A percentile compares a stretch with the other conserved stretches of the same genome.
These are phyloP conservation scores for Tanytarsus gracilentus DNA, from an alignment of 2,888 invertebrate genomes.

Conservation along the genomic window DNA sequence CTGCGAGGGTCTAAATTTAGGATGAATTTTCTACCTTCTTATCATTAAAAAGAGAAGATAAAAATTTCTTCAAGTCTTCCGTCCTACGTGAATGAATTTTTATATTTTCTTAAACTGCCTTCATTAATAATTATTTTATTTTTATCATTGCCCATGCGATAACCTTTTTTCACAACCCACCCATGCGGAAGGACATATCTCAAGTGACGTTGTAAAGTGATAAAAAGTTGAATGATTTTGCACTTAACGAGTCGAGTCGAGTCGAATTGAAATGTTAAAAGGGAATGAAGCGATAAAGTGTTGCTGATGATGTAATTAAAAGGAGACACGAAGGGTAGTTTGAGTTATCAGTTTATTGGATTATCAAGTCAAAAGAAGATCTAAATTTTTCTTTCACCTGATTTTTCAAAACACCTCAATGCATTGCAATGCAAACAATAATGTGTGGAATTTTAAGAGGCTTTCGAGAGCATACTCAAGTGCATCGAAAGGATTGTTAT, in stretches of 20 bases:
- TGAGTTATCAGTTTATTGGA: too few species aligned
- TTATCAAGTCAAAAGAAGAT: too few species aligned
- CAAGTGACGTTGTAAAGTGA: constrained; percentile 26
- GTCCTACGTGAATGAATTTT: constrained; percentile 5
- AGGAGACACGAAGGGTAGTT: constrained; percentile 15
- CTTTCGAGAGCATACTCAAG: background rate
- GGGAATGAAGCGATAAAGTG: background rate
- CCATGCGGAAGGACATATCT: background rate
- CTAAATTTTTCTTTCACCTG: too few species aligned
- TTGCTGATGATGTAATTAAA: constrained; percentile 7
- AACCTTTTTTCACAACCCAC: too few species aligned
- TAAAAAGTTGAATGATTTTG: constrained; percentile 23
- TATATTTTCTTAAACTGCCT: background rate
- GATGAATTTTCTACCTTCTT: background rate
- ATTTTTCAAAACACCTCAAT: too few species aligned
- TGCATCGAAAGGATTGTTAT: background rate
- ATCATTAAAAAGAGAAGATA: background rate
- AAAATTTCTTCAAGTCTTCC: background rate
- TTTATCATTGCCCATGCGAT: too few species aligned
- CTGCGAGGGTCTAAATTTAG: too few species aligned
- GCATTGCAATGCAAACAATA: too few species aligned
- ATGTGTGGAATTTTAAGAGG: too few species aligned
- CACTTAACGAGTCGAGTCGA: too few species aligned
- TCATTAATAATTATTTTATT: background rate
- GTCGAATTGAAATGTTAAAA: background rate